Percentiles rank a stretch among this genome's conserved stretches.
These are phyloP conservation scores for Drosophila arawakana DNA, from an alignment of 1,140 invertebrate genomes.

Conservation along the genomic window DNA sequence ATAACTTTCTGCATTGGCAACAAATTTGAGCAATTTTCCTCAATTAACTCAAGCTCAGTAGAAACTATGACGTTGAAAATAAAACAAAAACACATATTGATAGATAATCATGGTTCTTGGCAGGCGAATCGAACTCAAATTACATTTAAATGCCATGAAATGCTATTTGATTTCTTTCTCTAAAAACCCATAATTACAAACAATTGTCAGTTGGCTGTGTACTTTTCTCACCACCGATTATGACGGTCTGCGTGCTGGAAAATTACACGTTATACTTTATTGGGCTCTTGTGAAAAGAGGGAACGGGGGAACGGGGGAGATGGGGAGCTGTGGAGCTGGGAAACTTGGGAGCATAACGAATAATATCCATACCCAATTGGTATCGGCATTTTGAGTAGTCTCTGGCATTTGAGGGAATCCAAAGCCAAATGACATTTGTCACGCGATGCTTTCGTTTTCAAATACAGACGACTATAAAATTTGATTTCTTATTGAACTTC, in stretches of 20 bases:
- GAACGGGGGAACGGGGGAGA: no score
- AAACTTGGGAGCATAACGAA: conserved; percentile 14
- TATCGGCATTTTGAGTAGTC: conserved; percentile 32
- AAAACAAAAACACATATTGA: conserved; percentile 7
- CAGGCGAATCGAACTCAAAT: conserved; percentile 66
- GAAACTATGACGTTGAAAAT: not conserved
- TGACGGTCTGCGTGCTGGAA: conserved; percentile 64
- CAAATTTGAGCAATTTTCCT: conserved; percentile 35
- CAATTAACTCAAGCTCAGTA: conserved; percentile 17
- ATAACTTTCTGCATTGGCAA: conserved; percentile 10
- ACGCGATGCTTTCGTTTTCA: conserved; percentile 68
- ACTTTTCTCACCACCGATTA: conserved; percentile 78
- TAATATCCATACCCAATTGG: conserved; percentile 7
- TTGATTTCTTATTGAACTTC: conserved; percentile 79
- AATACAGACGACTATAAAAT: conserved; percentile 75
- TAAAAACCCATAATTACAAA: conserved; percentile 69
- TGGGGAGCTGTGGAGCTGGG: not conserved
- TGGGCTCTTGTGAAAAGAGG: not conserved
- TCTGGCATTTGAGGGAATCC: conserved; percentile 59
- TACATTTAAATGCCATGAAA: conserved; percentile 82
- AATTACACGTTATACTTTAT: conserved; percentile 59
- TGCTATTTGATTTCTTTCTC: conserved; percentile 72
- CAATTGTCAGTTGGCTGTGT: conserved; percentile 70
- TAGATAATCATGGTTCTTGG: conserved; percentile 61
- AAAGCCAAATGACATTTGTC: conserved; percentile 81